Evolutionary conservation across 2,888 invertebrate species (phyloP), one percentile per base, ranked within the genome.

Genomic region (Meliscaeva auricollis): DNA sequence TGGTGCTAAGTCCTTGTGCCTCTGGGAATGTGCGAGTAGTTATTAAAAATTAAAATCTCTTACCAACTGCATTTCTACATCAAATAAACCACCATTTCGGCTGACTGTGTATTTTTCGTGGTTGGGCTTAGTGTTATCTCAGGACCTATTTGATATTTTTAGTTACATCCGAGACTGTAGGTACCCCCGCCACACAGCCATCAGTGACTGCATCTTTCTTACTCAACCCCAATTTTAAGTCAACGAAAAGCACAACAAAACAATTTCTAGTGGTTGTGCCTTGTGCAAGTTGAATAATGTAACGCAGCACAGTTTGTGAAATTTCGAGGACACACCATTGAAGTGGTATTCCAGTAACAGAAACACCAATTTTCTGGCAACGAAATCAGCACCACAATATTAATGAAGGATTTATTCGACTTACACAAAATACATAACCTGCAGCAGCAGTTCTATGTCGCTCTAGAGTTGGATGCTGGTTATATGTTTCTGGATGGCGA

Each of bases 381-480:
- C 20, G 30, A 75, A 81, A 64, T 75, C 69, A 56, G 56, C 13
- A 26, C 44, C 41, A 70, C 30, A 56, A 11, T 41, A 41, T n/a
- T 26, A 26, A 70, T 64, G 56, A 80, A 69, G 54, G 70, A 75
- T 81, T 75, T 75, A 80, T 69, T 60, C n/a, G 22, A 15, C 13
- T 17, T 11, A 44, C 44, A 30, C 0, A n/a, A 4, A 4, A 22
- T 13, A 52, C 9, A 54, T n/a, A 32, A 54, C 15, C 30, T 15
- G 4, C 54, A n/a, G n/a, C n/a, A n/a, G n/a, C 26, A 54, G 54
- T 15, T 26, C n/a, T 38, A 13, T 44, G 41, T 15, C n/a, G 9
- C 3, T 26, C 26, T 26, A 4, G 4, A 26, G 26, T 8, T 26
- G 46, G 15, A 9, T 48, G 6, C n/a, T 26, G 46, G 15, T n/a